Evolutionary conservation across 1,140 invertebrate species (phyloP), one percentile per base, ranked within the genome.

Genomic region (Drosophila oshimai): DNA sequence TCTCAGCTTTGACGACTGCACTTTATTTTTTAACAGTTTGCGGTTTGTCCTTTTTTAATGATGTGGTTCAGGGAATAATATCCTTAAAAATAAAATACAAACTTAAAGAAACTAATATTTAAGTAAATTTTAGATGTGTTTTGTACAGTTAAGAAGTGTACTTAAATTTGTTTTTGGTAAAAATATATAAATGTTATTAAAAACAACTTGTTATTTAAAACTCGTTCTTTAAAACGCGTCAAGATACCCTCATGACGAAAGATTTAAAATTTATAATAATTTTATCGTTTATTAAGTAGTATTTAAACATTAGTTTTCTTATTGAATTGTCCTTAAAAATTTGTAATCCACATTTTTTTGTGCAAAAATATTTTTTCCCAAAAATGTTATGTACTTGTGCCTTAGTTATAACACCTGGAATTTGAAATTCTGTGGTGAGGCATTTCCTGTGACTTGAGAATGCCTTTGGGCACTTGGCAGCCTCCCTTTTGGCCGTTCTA

Each of bases 381-480:
- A n/a, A n/a, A n/a, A n/a, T n/a, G n/a, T n/a, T n/a, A 31, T 18
- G 54, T 33, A 53, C 22, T 22, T 26, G 4, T 18, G 28, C 33
- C 54, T 36, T 36, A 53, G 26, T 42, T 62, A 33, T 33, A 28
- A 33, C 28, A 61, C 51, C 36, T 44, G 51, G 28, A 44, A 62
- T 61, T 29, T 26, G 10, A 6, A 41, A 57, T 44, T 42, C 51
- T 13, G 20, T n/a, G 37, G n/a, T 37, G 26, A 13, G 49, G 28
- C 24, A 28, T 58, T 44, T 58, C 15, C 58, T 20, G 50, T 20
- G 22, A 44, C 51, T 29, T 34, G 15, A 6, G 28, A 57, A 61
- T 60, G 34, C 28, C 51, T 62, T 44, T 22, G 53, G 58, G 53
- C 58, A 44, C 58, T 58, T 41, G 24, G 53, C 45, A 60, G 22